Evolutionary conservation across 2,888 invertebrate species (phyloP).

Genomic region (Eristalis pertinax): DNA sequence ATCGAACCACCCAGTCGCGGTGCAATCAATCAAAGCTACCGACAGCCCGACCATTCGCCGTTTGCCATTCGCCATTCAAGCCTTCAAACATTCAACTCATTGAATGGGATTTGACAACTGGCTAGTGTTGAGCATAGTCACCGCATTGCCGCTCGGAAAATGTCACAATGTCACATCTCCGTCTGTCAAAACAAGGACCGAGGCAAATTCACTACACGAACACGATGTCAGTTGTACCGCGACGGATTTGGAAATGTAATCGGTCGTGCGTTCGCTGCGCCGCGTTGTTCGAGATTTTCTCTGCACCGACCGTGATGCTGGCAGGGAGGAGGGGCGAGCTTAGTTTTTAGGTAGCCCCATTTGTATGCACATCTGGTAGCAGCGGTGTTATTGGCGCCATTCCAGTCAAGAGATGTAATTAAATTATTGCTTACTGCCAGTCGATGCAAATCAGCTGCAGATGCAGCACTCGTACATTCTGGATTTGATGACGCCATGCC

Average conservation of each 20-base stretch:
- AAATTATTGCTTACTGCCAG: slow-evolving; percentile 43
- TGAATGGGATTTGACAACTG: slow-evolving; percentile 35
- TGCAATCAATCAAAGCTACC: slow-evolving; percentile 39
- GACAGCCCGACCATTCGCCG: not conserved
- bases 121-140: slow-evolving; percentile 15
- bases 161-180: slow-evolving; percentile 37
- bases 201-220: slow-evolving; percentile 30
- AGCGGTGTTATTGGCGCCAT: slow-evolving; percentile 42
- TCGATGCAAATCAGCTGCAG: slow-evolving; percentile 35
- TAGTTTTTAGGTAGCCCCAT: slow-evolving; percentile 9
- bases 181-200: slow-evolving; percentile 44
- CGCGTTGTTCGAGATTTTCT: slow-evolving; percentile 23
- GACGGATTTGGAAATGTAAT: slow-evolving; percentile 21
- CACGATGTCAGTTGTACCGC: slow-evolving; percentile 15
- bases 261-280: slow-evolving; percentile 10
- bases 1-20: slow-evolving; percentile 24
- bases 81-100: slow-evolving; percentile 41
- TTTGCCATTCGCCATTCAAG: too few species aligned
- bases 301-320: not conserved
- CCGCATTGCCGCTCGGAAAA: slow-evolving; percentile 40
- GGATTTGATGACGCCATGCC: not conserved
- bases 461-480: not conserved
- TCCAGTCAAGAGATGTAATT: slow-evolving; percentile 35
- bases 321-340: slow-evolving; percentile 9
- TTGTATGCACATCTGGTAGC: slow-evolving; percentile 46